Conservation (phyloP, 2,797 vertebrate species). For the Rhinichthys osculus region DNA sequence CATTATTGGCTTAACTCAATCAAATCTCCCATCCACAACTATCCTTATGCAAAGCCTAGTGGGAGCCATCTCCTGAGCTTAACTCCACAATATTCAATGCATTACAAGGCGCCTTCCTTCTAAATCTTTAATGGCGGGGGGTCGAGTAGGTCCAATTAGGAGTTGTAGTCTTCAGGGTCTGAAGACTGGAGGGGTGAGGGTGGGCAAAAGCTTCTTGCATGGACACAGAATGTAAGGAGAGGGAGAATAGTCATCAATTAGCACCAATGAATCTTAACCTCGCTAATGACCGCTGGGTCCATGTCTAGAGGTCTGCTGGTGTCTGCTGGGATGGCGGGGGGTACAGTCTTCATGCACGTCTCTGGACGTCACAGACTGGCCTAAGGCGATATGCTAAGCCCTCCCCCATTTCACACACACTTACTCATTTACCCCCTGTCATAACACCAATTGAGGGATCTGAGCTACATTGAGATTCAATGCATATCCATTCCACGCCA, state of each 20-base stretch:
- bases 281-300: conserved; percentile 66
- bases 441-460: conserved; percentile 79
- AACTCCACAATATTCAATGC: conserved; percentile 57
- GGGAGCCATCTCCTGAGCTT: conserved; percentile 56
- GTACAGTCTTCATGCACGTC: conserved; percentile 64
- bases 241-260: conserved; percentile 65
- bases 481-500: conserved; percentile 74
- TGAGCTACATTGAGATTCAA: conserved; percentile 78
- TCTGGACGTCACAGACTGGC: conserved; percentile 71
- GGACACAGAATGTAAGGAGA: conserved; percentile 49
- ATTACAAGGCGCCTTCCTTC: conserved; percentile 59
- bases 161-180: conserved; percentile 48
- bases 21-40: conserved; percentile 24
- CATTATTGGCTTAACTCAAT: conserved; percentile 14
- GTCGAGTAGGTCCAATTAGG: conserved; percentile 58
- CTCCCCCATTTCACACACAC: conserved; percentile 68
- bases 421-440: conserved; percentile 84
- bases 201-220: conserved; percentile 26
- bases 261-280: conserved; percentile 66
- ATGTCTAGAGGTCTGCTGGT: conserved; percentile 42
- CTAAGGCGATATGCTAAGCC: conserved; percentile 78
- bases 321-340: conserved; percentile 41
- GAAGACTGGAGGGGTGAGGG: conserved; percentile 54
- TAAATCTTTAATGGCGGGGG: conserved; percentile 61
- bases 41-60: conserved; percentile 49